phyloP scores from a whole-genome alignment of 2,797 vertebrate species.

The Tapera naevia region DNA sequence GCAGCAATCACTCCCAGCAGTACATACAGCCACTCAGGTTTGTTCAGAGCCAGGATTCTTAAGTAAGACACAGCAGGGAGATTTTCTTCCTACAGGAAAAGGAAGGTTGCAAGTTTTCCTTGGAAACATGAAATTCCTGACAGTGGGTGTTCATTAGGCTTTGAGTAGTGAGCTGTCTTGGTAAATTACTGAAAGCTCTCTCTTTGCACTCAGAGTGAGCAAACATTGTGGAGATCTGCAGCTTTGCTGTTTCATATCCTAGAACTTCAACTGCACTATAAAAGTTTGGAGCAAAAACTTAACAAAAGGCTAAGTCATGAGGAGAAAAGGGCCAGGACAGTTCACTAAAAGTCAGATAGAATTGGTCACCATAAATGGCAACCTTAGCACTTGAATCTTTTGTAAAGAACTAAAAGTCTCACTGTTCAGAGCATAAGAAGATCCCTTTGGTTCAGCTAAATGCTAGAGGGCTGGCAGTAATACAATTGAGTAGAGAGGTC shows the following conservation, averaged over 20 bases:
- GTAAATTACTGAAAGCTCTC: background rate
- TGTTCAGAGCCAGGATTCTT: slow-evolving; percentile 74
- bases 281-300: background rate
- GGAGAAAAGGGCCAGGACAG: background rate
- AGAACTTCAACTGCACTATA: background rate
- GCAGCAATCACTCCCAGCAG: slow-evolving; percentile 72
- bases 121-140: background rate
- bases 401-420: background rate
- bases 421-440: background rate
- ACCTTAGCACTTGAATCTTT: background rate
- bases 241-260: background rate
- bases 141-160: background rate
- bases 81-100: slow-evolving; percentile 58
- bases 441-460: background rate
- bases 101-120: background rate
- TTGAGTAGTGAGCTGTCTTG: background rate
- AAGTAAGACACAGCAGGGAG: slow-evolving; percentile 62
- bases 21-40: slow-evolving; percentile 73
- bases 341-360: background rate
- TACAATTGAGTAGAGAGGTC: background rate
- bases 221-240: background rate
- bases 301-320: background rate
- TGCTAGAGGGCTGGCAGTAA: background rate
- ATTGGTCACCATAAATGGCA: background rate
- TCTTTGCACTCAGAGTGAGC: background rate